These are phyloP conservation scores for Aurelia sp. DNA, from an alignment of 30 jellyfish, hydroid and myxozoan species.

Conservation along the genomic window DNA sequence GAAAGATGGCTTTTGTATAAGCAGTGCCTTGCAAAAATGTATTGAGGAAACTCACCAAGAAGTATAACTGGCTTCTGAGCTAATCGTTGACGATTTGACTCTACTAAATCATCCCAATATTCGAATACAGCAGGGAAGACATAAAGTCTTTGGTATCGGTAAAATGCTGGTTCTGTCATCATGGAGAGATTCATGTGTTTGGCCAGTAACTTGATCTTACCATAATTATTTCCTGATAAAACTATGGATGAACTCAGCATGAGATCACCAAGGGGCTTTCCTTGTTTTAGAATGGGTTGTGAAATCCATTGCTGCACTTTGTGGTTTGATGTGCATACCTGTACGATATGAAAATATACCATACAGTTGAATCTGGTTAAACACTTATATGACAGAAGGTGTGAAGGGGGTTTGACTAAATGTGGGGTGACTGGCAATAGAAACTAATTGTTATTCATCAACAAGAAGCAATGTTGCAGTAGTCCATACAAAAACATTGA, in stretches of 20 bases:
- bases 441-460: too few relatives aligned
- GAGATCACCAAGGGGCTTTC: conserved; percentile 19
- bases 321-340: conserved; percentile 14
- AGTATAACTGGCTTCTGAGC: background rate
- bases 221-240: conserved; percentile 7
- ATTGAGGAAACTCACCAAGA: background rate
- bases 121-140: background rate
- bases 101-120: background rate
- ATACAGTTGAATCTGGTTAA: too few relatives aligned
- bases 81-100: background rate
- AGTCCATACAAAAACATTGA: too few relatives aligned
- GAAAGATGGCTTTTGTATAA: too few relatives aligned
- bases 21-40: too few relatives aligned
- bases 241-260: background rate
- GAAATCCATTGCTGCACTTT: conserved; percentile 7
- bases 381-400: too few relatives aligned
- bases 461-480: background rate
- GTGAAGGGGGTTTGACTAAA: too few relatives aligned
- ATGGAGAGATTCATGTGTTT: conserved; percentile 14
- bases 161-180: conserved; percentile 6
- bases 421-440: background rate
- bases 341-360: background rate
- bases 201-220: conserved; percentile 3
- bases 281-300: conserved; percentile 1
- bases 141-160: conserved; percentile 8